Base-by-base conservation (phyloP, 2,113 vertebrate species). In the Nothoprocta pentlandii region DNA sequence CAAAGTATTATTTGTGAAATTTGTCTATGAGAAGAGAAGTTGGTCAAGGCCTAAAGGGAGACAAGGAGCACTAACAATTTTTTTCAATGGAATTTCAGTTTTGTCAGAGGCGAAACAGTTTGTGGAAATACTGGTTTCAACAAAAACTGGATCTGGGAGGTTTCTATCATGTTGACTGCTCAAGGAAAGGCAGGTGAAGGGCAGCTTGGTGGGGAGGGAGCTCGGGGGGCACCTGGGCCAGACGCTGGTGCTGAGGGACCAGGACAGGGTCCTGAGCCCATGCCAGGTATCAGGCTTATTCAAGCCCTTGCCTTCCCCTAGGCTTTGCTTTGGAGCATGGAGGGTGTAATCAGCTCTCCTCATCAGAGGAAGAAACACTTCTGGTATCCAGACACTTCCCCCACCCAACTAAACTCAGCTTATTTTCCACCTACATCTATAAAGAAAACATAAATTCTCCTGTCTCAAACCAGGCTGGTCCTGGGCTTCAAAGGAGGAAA, bases 301-400 rank as follows among this genome's bases (percentile, higher is more conserved):
- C 1, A 0, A 36, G 66, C 5, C 9, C 28, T 14, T 1, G 16
- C 22, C 16, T 39, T 59, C 14, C 13, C 71, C 12, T 3, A 0
- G 9, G 21, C 2, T 51, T 71, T 80, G 36, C 63, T 23, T 7
- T 25, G 41, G 4, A 64, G 1, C 4, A 11, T 0, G 20, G 36
- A 63, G 21, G 11, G 42, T 21, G 3, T 21, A 80, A 73, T 32
- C 16, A 41, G 2, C 22, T 13, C 1, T 0, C 12, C 46, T 56
- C 44, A 67, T 49, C n/a, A 61, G 20, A 39, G 47, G 42, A 68
- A 46, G 39, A 47, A 58, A 5, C 14, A 22, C 16, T 8, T 23
- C 46, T 58, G 54, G 17, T 32, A 56, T 56, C 54, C 54, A 56
- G 53, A 56, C 28, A 16, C 54, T 56, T 32, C 54, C 54, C 54